Conservation (phyloP, 1,140 invertebrate species). For the Papilio aristodemus region DNA sequence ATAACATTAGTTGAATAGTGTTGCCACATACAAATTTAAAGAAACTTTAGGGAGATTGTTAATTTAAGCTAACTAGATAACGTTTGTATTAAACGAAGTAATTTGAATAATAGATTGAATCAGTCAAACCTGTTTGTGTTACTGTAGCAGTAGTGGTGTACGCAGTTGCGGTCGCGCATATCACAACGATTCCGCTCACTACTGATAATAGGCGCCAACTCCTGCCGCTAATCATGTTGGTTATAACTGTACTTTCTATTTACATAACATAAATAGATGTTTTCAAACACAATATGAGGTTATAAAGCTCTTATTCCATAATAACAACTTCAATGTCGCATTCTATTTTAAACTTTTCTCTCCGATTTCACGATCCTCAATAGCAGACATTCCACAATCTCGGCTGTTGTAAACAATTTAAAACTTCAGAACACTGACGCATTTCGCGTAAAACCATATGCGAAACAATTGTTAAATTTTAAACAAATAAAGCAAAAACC, state of each 20-base stretch:
- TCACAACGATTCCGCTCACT: conserved; percentile 45
- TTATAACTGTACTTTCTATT: conserved; percentile 31
- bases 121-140: conserved; percentile 57
- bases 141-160: conserved; percentile 34
- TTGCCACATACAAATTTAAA: neutral
- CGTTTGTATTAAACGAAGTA: conserved; percentile 25
- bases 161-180: conserved; percentile 41
- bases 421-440: conserved; percentile 67
- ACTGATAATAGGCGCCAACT: conserved; percentile 45
- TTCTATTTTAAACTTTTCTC: conserved; percentile 54
- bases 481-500: conserved; percentile 17
- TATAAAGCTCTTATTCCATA: conserved; percentile 42
- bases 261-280: conserved; percentile 33
- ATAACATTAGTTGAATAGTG: neutral
- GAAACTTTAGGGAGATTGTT: conserved; percentile 1
- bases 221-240: conserved; percentile 50
- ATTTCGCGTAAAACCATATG: conserved; percentile 58
- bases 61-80: neutral
- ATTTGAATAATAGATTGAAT: conserved; percentile 46
- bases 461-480: conserved; percentile 48
- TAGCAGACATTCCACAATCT: conserved; percentile 56
- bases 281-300: conserved; percentile 36
- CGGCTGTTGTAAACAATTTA: conserved; percentile 59
- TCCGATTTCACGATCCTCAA: conserved; percentile 43
- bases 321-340: conserved; percentile 41